Percentiles rank a stretch among this genome's conserved stretches.
phyloP scores from a whole-genome alignment of 2,888 invertebrate genomes.

The Iphiclides podalirius region DNA sequence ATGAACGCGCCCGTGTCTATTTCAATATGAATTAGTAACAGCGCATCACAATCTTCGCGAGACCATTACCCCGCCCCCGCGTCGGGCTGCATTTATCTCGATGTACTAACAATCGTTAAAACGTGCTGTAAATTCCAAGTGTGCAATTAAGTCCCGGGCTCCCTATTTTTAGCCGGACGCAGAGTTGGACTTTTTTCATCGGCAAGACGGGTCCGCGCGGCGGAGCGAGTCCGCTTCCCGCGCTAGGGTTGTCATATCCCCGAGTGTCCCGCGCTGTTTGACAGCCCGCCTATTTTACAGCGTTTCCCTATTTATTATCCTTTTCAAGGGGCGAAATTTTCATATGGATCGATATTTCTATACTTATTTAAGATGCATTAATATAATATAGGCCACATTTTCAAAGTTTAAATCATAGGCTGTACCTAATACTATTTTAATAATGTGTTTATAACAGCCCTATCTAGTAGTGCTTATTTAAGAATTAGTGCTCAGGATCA shows the following conservation, averaged over 20 bases:
- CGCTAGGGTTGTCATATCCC: conserved; percentile 12
- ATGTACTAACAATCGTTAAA: conserved; percentile 56
- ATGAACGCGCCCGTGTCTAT: conserved; percentile 31
- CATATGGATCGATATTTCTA: no score
- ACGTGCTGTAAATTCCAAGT: conserved; percentile 68
- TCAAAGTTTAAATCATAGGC: no score
- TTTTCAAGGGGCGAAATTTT: no score
- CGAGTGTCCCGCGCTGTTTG: neutral
- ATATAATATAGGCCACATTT: no score
- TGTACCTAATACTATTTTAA: no score
- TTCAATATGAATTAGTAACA: conserved; percentile 44
- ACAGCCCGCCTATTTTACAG: neutral
- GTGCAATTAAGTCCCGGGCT: conserved; percentile 63
- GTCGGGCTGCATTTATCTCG: conserved; percentile 41
- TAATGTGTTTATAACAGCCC: conserved; percentile 6
- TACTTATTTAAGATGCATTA: no score
- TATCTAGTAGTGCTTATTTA: conserved; percentile 12
- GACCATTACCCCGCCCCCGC: conserved; percentile 41
- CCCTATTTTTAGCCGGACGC: conserved; percentile 67
- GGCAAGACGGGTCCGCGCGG: conserved; percentile 37
- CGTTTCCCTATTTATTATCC: no score
- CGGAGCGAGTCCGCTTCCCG: conserved; percentile 40
- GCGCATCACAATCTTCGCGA: conserved; percentile 42
- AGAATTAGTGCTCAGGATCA: conserved; percentile 19
- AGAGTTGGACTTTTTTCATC: conserved; percentile 47